Base-by-base conservation (phyloP, 2,888 invertebrate genomes). In the Cremastinae sp. region DNA sequence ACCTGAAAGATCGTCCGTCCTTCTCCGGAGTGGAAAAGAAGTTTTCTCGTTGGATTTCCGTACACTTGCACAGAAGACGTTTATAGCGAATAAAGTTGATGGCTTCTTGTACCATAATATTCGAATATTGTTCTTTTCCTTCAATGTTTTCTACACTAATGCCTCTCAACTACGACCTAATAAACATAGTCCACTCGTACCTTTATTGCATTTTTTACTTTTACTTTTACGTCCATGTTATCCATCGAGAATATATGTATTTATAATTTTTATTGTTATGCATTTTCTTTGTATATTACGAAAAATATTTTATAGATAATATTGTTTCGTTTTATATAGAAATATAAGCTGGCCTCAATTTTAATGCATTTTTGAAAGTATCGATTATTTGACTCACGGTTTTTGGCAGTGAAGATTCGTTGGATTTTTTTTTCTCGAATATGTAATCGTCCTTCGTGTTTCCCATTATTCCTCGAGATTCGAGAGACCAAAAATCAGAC, bases 41-140 rank as follows among this genome's bases (percentile, higher is more conserved):
- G 10, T 14, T 61, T 14, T 53, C 51, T 43, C 43, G 36, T 45
- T 64, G 22, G 34, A 49, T 69, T 69, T 69, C 62, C 28, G 56
- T 36, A 43, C 14, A 18, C 2, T n/a, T 28, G 49, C 49, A 16
- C 5, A 36, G 4, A 49, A 10, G 16, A 12, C 53, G 22, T 28
- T 62, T 38, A 36, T 20, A 53, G 36, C 18, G 12, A 61, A 14
- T 20, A 41, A 41, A 41, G 34, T 38, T 34, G 61, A 62, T 34
- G 54, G 41, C 34, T 36, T 49, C 28, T 56, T 7, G 56, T 49
- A 45, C 34, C 43, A 18, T 53, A 18, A 61, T 45, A 22, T 53
- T 41, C 69, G 41, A 14, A 68, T 45, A 51, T 34, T 45, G 12
- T 22, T 47, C 20, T 61, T 59, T 45, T 28, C 14, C 45, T 5